A percentile compares a stretch with the other conserved stretches of the same genome.
Evolutionary conservation across 2,113 vertebrate species (phyloP).

Genomic region (Rostratula benghalensis): DNA sequence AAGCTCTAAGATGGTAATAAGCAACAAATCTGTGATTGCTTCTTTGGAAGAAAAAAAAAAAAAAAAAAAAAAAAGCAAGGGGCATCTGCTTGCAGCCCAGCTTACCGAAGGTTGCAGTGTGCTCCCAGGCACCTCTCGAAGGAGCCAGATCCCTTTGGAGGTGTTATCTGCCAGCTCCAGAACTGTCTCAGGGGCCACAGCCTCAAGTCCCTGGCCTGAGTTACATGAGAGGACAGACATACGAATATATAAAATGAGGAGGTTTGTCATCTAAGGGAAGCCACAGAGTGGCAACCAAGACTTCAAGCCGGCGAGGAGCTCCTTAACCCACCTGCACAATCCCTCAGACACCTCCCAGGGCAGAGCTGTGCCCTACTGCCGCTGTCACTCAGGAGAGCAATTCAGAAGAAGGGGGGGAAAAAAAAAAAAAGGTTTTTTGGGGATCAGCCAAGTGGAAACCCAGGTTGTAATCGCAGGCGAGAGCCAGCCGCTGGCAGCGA

Average conservation of each 20-base stretch:
- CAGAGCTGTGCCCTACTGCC: not conserved
- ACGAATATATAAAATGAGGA: not conserved
- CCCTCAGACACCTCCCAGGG: not conserved
- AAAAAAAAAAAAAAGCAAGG: not conserved
- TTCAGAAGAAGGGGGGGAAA: not conserved
- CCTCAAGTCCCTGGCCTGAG: not conserved
- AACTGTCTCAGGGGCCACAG: not conserved
- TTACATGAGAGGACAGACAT: not conserved
- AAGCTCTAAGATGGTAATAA: constrained; percentile 3
- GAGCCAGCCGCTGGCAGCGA: not conserved
- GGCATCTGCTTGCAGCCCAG: not conserved
- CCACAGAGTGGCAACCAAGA: not conserved
- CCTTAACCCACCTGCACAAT: not conserved
- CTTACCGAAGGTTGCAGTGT: not conserved
- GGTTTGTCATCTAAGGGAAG: not conserved
- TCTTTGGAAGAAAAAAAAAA: not conserved
- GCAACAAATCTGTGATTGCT: not conserved
- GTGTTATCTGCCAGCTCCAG: not conserved
- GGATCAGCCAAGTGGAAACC: not conserved
- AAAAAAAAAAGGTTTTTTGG: not conserved
- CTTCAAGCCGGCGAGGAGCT: not conserved
- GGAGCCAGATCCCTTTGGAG: not conserved
- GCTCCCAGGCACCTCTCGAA: not conserved
- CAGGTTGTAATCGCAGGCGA: not conserved
- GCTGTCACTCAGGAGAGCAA: not conserved